Percentiles rank a stretch among this genome's conserved stretches.
Evolutionary conservation across 2,797 vertebrate genomes (phyloP).

Genomic region (Coendou prehensilis): DNA sequence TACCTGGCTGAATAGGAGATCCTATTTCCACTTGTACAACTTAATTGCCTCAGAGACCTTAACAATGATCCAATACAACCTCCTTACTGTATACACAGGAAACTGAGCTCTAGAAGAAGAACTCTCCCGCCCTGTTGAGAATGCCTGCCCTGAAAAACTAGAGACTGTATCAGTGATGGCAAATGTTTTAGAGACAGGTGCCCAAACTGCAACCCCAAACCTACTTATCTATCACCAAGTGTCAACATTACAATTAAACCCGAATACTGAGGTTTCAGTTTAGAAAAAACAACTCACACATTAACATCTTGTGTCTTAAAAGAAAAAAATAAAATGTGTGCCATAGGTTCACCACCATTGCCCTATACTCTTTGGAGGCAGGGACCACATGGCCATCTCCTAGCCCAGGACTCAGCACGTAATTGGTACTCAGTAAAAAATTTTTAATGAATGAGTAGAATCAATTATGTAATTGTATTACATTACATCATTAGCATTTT

Average conservation of each 20-base stretch:
- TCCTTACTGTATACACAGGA: not conserved
- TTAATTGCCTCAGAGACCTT: not conserved
- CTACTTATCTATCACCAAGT: not conserved
- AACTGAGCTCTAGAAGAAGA: not conserved
- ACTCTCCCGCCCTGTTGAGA: not conserved
- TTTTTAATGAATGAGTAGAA: constrained; percentile 25
- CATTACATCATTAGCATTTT: constrained; percentile 41
- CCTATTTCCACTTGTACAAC: not conserved
- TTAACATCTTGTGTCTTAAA: not conserved
- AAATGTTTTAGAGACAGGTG: not conserved
- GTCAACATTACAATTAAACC: not conserved
- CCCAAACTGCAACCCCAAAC: not conserved
- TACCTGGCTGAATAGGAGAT: not conserved
- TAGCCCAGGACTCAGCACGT: not conserved
- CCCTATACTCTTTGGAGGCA: not conserved
- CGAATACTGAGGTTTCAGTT: not conserved
- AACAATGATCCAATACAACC: not conserved
- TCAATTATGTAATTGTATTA: not conserved
- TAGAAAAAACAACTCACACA: not conserved
- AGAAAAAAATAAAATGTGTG: not conserved
- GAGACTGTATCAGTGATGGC: not conserved
- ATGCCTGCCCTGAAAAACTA: not conserved
- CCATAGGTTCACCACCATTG: not conserved
- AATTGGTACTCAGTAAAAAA: not conserved
- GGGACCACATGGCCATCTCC: not conserved